Base-by-base conservation (phyloP, 2,888 invertebrate species). In the Sphaerophoria taeniata region DNA sequence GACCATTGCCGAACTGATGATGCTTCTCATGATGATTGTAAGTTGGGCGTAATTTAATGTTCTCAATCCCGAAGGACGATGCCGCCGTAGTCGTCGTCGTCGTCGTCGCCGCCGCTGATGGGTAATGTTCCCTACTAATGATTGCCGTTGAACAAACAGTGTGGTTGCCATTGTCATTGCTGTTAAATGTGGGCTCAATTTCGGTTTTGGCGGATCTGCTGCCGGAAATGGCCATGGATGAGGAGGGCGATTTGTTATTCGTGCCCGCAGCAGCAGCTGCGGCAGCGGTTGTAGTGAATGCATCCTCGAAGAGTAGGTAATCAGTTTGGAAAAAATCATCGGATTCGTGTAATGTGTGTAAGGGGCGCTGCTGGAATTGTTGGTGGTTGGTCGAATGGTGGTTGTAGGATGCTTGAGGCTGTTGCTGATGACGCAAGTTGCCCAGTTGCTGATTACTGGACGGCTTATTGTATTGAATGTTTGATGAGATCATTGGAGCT, bases 131-230 rank as follows among this genome's bases (percentile, higher is more conserved):
- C 53, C 70, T 24, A 24, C 24, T 80, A 83, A 80, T 87, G 75
- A 73, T 87, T 86, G 87, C 81, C 86, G 86, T 80, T 87, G 86
- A 87, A 87, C 81, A 88, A 88, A 87, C 77, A 58, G 77, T 56
- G 83, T 87, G 70, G 75, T 70, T 70, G 63, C 47, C 70, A 63
- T 74, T 85, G 80, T 61, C 76, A 61, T 45, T 86, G 79, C 76
- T 56, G 39, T 61, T 79, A 73, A 51, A 74, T 71, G 74, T 39
- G 55, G 67, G 72, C 63, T 75, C 75, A 49, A 51, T 76, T 75
- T 47, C 47, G 83, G 76, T 39, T 74, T 74, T 71, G 11, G 55
- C n/a, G 24, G 75, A 67, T 49, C 49, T 75, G 2, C 9, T 75
- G 1, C 9, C 43, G 3, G 70, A 56, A n/a, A 53, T 49, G 33